Conservation (phyloP, 1,140 invertebrate genomes). For the Drosophila jambulina region DNA sequence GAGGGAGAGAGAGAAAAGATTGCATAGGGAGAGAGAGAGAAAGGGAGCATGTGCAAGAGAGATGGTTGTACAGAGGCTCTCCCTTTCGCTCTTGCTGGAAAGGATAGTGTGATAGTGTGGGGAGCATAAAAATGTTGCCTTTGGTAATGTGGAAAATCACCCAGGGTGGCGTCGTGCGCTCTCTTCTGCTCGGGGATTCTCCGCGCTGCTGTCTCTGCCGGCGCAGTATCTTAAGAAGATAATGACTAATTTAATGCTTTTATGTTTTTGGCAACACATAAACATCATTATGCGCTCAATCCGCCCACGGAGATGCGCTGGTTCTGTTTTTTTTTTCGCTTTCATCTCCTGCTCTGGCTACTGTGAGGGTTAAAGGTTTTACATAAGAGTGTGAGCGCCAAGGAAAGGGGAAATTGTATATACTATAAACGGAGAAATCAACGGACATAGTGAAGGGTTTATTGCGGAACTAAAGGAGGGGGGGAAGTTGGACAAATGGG, state of each 20-base stretch:
- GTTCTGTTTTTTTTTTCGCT: not conserved
- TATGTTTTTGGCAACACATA: slow-evolving; percentile 85
- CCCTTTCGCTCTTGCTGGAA: slow-evolving; percentile 13
- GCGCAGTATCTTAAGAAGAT: slow-evolving; percentile 84
- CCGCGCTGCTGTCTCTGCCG: slow-evolving; percentile 36
- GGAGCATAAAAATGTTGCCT: slow-evolving; percentile 48
- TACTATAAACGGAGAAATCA: not conserved
- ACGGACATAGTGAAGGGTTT: not conserved
- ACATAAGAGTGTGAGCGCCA: not conserved
- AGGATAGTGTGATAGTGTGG: slow-evolving; percentile 1
- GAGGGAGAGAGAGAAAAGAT: slow-evolving; percentile 4
- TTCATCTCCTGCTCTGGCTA: not conserved
- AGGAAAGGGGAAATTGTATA: not conserved
- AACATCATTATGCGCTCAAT: slow-evolving; percentile 85
- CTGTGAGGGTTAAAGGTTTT: slow-evolving; percentile 9
- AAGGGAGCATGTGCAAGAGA: slow-evolving; percentile 13
- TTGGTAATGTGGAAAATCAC: slow-evolving; percentile 55
- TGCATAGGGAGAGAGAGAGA: slow-evolving; percentile 6
- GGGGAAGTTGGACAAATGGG: not conserved
- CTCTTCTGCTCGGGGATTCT: slow-evolving; percentile 20
- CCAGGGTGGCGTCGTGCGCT: slow-evolving; percentile 17
- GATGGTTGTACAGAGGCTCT: slow-evolving; percentile 11
- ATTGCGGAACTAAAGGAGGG: not conserved
- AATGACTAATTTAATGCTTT: slow-evolving; percentile 86
- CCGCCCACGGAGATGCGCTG: slow-evolving; percentile 54